These are phyloP conservation scores for Polymixis lichenea DNA, from an alignment of 2,888 invertebrate species.

Conservation along the genomic window DNA sequence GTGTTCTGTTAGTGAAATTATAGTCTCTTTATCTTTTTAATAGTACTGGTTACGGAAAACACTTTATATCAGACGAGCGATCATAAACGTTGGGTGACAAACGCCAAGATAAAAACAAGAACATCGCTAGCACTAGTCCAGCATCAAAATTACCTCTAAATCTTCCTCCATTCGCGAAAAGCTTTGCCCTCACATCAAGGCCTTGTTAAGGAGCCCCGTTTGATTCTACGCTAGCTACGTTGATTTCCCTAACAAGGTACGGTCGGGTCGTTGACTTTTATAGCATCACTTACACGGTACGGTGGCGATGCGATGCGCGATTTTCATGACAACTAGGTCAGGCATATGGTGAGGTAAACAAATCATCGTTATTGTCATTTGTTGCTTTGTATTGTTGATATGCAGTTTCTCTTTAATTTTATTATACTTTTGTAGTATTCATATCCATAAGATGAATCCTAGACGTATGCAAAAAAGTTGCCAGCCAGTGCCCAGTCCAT, in stretches of 20 bases:
- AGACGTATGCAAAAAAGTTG: no score
- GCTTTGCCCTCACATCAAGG: conserved; percentile 42
- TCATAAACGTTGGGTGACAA: background rate
- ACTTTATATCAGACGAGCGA: background rate
- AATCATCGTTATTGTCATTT: conserved; percentile 34
- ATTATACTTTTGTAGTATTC: background rate
- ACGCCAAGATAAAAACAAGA: background rate
- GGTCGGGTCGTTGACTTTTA: conserved; percentile 74
- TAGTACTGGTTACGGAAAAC: background rate
- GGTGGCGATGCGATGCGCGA: conserved; percentile 57
- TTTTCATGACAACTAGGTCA: conserved; percentile 55
- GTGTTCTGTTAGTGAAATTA: background rate
- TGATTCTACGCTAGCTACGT: conserved; percentile 66
- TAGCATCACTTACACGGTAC: conserved; percentile 66
- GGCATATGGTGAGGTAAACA: conserved; percentile 30
- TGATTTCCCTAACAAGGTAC: conserved; percentile 78
- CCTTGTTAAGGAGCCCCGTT: conserved; percentile 67
- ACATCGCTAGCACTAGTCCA: background rate
- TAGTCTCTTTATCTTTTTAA: background rate
- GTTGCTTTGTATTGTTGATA: conserved; percentile 17
- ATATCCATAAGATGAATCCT: background rate
- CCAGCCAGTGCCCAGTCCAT: no score
- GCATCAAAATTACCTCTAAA: conserved; percentile 25
- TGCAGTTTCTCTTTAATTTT: conserved; percentile 28
- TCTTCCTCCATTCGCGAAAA: conserved; percentile 39